Evolutionary conservation across 2,113 vertebrate species (phyloP), one percentile per base, ranked within the genome.

Genomic region (Puma concolor): DNA sequence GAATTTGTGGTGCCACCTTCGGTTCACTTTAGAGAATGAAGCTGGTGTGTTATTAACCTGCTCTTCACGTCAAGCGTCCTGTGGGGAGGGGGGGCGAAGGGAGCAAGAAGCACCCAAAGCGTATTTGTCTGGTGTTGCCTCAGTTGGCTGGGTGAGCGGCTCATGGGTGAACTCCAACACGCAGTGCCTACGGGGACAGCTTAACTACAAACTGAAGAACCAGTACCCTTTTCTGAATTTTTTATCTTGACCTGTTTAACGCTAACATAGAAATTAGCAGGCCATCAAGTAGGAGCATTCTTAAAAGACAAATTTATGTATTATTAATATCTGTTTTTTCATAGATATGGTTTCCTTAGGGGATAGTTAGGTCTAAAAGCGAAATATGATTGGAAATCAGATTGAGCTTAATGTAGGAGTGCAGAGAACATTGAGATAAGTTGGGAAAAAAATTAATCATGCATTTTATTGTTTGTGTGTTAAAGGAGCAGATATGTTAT

Each of bases 1-100:
- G 98, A 97, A 94, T 98, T 98, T 93, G 88, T 96, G 98, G 98
- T 94, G 97, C 98, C 98, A 89, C 98, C 97, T 98, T 97, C 89
- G 98, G 98, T 95, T 97, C 98, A 19, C 95, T 85, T 69, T 89
- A 52, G 98, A 97, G 97, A 97, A 97, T 92, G 97, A 98, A 98
- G 89, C 89, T 21, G 17, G 41, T 66, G 0, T 66, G 83, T 83
- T 86, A 66, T 4, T 16, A 4, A 8, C 6, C 52, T 25, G 5
- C 29, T 29, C 5, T n/a, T 4, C 1, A 0, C 0, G 0, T 7
- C 4, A 6, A 41, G 1, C 0, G 31, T 3, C 0, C 31, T 12
- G 23, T 8, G 29, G 54, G 71, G 36, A 23, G 17, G 1, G 1
- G 1, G 1, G 29, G 17, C 2, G 0, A 7, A 31, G 41, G 52